Base-by-base conservation (phyloP, 2,888 invertebrate genomes). In the Creontiades dilutus region DNA sequence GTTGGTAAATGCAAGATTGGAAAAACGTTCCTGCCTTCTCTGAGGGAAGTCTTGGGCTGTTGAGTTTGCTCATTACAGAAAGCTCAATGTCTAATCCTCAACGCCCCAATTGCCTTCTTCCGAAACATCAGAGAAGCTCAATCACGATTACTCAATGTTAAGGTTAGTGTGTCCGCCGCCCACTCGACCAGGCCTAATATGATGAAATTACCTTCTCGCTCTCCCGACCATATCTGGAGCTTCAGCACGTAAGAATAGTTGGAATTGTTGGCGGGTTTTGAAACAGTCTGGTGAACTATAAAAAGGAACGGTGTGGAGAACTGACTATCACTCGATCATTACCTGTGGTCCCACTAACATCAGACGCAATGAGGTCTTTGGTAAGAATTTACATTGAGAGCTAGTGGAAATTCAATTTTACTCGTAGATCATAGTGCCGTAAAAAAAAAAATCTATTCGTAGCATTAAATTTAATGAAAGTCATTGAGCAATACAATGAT, bases 41-140 rank as follows among this genome's bases (percentile, higher is more conserved):
- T n/a, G n/a, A n/a, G n/a, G n/a, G n/a, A n/a, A n/a, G n/a, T 57
- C 19, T 57, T 57, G 57, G n/a, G 5, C n/a, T n/a, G 57, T 57
- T 57, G 13, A 57, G n/a, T 57, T 57, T n/a, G n/a, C 84, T 84
- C 84, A 84, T 84, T 84, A 84, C 84, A 19, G 84, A 55, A 48
- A n/a, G n/a, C 28, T 14, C 84, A 61, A 57, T 37, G 85, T 57
- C 61, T 2, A 11, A 46, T 19, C 52, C 27, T 85, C 61, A 61
- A 55, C 85, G 85, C 85, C 85, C 85, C 85, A 85, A 85, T 85
- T 85, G 85, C 37, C 37, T 28, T 85, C 16, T 16, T 61, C 61
- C n/a, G 46, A 37, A 37, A 78, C 47, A 61, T 1, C 61, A 19
- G 12, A 12, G 85, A 28, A 27, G 27, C 12, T 52, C 48, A 23